Evolutionary conservation across 2,888 invertebrate species (phyloP), one percentile per base, ranked within the genome.

Genomic region (Drosophila anomelani): DNA sequence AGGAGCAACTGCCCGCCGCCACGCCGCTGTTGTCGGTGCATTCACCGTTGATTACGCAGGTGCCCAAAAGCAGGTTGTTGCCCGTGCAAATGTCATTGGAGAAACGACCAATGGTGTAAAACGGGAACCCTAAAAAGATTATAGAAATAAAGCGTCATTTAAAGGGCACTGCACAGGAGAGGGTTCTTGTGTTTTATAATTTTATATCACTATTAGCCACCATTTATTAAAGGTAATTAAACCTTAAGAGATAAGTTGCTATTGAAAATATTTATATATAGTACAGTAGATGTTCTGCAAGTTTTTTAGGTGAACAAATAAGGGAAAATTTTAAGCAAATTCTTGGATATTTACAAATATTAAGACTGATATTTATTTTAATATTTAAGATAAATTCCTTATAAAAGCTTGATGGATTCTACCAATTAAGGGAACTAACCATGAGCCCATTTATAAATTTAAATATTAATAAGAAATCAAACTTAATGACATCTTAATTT

Each of bases 21-120:
- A 94, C 94, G 0, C 97, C 97, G 64, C 95, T 95, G 32, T 95
- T 94, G 83, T 94, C 95, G 58, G 93, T 91, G 90, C 97, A 97
- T 91, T 97, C 96, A 10, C 95, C 93, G 53, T 95, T 94, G n/a
- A 96, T 95, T 73, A 96, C 94, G 86, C 97, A 97, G 0, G 96
- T 96, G 32, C 97, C 97, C 73, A 93, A 93, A 89, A 96, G 94
- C 41, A 94, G 94, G 90, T 95, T 96, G 13, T 94, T 93, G 23
- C 95, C 95, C 0, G 93, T 89, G 87, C 96, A 97, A 36, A 95
- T 94, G 4, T 94, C 94, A 91, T 96, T 96, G 51, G 95, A 94
- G 91, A 96, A 96, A 53, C 96, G 94, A n/a, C 96, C 95, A 56
- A 96, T 94, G 76, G 95, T 95, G 79, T 95, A 95, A 86, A 95